These are phyloP conservation scores for Drusus annulatus DNA, from an alignment of 1,140 invertebrate genomes.

Conservation along the genomic window DNA sequence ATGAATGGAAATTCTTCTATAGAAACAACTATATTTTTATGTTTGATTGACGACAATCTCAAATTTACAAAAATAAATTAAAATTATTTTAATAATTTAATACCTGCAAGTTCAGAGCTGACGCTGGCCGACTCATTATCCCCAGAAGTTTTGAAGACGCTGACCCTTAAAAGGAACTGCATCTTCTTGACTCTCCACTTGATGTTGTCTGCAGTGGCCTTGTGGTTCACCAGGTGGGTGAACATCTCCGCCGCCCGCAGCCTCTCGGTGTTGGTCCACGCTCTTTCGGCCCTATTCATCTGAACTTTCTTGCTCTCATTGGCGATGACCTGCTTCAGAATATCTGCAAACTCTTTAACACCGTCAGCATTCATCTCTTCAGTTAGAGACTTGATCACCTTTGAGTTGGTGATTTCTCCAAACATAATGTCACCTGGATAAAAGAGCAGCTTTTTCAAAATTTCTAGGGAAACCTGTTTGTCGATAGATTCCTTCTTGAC, in stretches of 20 bases:
- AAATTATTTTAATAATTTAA: conserved; percentile 34
- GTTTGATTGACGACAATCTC: not conserved
- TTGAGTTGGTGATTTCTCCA: conserved; percentile 78
- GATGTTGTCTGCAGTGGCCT: conserved; percentile 72
- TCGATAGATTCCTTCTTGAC: conserved; percentile 70
- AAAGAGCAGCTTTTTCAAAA: conserved; percentile 76
- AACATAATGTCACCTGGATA: conserved; percentile 80
- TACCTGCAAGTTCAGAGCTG: conserved; percentile 75
- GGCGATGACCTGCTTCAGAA: conserved; percentile 74
- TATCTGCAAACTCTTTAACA: conserved; percentile 74
- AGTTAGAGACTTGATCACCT: conserved; percentile 74
- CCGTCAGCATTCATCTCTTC: conserved; percentile 73
- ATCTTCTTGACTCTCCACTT: conserved; percentile 79
- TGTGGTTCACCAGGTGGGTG: conserved; percentile 77
- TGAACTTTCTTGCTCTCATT: conserved; percentile 69
- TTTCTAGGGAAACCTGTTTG: conserved; percentile 70
- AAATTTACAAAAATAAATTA: not conserved
- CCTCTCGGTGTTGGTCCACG: conserved; percentile 79
- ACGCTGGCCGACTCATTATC: conserved; percentile 66
- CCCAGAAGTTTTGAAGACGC: conserved; percentile 74
- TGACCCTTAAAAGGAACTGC: conserved; percentile 76
- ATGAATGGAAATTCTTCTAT: too few species aligned
- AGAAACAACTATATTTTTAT: not conserved
- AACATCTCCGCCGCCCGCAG: conserved; percentile 77
- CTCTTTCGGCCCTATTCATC: conserved; percentile 67